phyloP scores from a whole-genome alignment of 2,888 invertebrate species.

The Eupithecia insigniata region DNA sequence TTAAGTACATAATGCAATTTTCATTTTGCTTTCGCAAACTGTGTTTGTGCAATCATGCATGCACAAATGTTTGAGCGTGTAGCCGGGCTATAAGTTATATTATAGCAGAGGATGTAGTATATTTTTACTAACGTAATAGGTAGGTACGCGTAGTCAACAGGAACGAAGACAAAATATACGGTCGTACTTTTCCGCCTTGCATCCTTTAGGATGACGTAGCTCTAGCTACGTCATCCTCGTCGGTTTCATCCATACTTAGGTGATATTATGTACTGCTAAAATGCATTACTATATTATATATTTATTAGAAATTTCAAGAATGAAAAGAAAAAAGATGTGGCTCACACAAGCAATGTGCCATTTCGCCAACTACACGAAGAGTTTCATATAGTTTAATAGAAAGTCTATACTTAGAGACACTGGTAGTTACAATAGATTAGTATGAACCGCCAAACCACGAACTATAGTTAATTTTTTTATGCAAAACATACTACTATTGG shows the following conservation, averaged over 20 bases:
- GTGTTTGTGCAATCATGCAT: too few relatives aligned
- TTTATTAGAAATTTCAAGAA: neutral
- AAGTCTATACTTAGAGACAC: constrained; percentile 27
- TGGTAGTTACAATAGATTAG: constrained; percentile 25
- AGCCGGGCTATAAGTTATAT: too few relatives aligned
- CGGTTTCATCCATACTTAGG: neutral
- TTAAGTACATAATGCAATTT: too few relatives aligned
- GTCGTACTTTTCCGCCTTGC: too few relatives aligned
- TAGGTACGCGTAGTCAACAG: too few relatives aligned
- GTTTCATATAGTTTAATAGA: constrained; percentile 25
- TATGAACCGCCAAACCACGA: constrained; percentile 31
- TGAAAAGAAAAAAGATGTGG: neutral
- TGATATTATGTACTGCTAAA: neutral
- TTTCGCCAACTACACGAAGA: constrained; percentile 7
- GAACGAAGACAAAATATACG: neutral
- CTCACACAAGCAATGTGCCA: constrained; percentile 3
- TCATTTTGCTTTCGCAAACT: too few relatives aligned
- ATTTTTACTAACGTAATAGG: too few relatives aligned
- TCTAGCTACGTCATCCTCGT: too few relatives aligned
- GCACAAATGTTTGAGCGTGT: too few relatives aligned
- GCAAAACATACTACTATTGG: constrained; percentile 37
- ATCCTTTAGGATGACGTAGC: too few relatives aligned
- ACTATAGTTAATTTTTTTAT: constrained; percentile 32
- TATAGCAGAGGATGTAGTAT: too few relatives aligned
- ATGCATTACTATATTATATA: neutral